These are phyloP conservation scores for Gasteruption jaculator DNA, from an alignment of 2,888 invertebrate species.

Conservation along the genomic window DNA sequence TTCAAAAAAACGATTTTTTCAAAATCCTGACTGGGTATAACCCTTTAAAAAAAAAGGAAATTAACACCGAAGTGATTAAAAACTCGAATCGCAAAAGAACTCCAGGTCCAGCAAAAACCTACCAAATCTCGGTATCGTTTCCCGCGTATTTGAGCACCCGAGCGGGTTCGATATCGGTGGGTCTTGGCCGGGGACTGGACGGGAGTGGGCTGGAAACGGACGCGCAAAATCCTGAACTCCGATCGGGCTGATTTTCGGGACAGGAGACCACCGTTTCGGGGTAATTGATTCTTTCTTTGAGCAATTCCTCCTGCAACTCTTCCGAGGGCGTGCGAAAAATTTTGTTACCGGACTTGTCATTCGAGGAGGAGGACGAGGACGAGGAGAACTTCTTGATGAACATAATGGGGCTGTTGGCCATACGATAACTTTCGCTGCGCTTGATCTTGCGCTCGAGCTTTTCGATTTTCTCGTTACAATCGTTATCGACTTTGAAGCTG, in stretches of 20 bases:
- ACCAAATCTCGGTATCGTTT: conserved; percentile 75
- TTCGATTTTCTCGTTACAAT: neutral
- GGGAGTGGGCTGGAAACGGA: conserved; percentile 30
- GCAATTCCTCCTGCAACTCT: conserved; percentile 51
- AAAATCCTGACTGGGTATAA: too few species aligned
- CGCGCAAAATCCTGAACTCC: too few species aligned
- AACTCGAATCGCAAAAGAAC: conserved; percentile 4
- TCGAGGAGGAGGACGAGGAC: conserved; percentile 21
- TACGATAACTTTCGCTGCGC: conserved; percentile 79
- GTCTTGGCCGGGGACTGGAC: conserved; percentile 62
- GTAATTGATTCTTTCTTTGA: conserved; percentile 68
- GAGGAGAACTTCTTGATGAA: conserved; percentile 56
- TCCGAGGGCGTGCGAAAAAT: conserved; percentile 47
- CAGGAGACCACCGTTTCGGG: conserved; percentile 62
- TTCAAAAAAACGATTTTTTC: too few species aligned
- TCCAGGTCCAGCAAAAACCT: conserved; percentile 41
- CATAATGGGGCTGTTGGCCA: conserved; percentile 71
- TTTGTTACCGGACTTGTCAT: conserved; percentile 35
- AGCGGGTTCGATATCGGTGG: conserved; percentile 62
- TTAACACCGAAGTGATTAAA: too few species aligned
- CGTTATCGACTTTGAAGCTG: neutral
- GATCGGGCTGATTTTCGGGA: conserved; percentile 41
- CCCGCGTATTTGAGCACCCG: conserved; percentile 64
- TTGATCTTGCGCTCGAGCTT: conserved; percentile 57
- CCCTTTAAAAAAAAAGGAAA: too few species aligned